Conservation (phyloP, 2,888 invertebrate genomes). For the Lissonota sp. region DNA sequence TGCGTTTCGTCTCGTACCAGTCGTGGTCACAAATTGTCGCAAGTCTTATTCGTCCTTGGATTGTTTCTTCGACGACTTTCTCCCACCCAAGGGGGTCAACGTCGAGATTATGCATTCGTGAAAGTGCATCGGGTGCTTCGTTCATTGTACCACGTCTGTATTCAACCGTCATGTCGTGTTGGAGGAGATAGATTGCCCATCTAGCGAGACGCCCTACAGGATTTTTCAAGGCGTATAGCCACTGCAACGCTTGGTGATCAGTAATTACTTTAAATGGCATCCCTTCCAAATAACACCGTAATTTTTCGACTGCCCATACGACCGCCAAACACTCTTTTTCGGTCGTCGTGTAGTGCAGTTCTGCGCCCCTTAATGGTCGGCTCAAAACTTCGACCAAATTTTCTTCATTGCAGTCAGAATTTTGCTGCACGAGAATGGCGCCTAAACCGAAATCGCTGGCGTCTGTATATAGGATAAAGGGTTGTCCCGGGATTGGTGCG, state of each 20-base stretch:
- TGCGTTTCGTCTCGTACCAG: constrained; percentile 54
- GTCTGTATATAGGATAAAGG: constrained; percentile 31
- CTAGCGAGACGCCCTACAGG: constrained; percentile 21
- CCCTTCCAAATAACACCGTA: constrained; percentile 37
- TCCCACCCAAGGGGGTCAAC: constrained; percentile 58
- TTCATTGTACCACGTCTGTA: constrained; percentile 23
- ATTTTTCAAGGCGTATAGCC: constrained; percentile 49
- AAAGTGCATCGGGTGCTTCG: constrained; percentile 55
- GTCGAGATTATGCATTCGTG: constrained; percentile 50
- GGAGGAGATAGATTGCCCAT: constrained; percentile 27
- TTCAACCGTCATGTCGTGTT: neutral
- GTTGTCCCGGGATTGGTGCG: constrained; percentile 41
- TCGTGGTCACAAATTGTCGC: constrained; percentile 25
- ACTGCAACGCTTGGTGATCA: constrained; percentile 32
- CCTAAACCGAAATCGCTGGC: constrained; percentile 56
- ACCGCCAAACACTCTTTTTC: constrained; percentile 28
- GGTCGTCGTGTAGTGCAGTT: constrained; percentile 26
- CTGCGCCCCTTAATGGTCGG: constrained; percentile 52
- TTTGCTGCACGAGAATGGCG: constrained; percentile 54
- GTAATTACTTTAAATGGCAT: constrained; percentile 46
- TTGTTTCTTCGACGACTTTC: constrained; percentile 33
- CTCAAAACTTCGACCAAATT: constrained; percentile 43
- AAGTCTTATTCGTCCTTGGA: constrained; percentile 22
- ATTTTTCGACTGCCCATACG: constrained; percentile 34
- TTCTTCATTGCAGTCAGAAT: constrained; percentile 38